Percentiles rank a stretch among this genome's conserved stretches.
Evolutionary conservation across 1,140 invertebrate species (phyloP).

Genomic region (Drosophila cardini): DNA sequence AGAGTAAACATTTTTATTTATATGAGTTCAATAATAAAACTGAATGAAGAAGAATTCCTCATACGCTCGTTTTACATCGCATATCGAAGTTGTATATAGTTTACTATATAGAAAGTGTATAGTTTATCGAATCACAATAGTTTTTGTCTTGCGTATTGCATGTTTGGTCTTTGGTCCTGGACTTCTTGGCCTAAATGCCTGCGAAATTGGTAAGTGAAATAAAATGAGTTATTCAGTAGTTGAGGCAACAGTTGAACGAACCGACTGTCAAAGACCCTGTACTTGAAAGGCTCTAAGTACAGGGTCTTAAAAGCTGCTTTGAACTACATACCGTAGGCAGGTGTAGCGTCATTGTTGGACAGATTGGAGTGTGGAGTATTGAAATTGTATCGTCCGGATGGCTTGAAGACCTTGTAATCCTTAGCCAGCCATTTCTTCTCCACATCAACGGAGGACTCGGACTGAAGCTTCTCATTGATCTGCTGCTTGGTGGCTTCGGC

Average conservation of each 20-base stretch:
- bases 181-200: conserved; percentile 51
- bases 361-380: conserved; percentile 22
- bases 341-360: conserved; percentile 18
- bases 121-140: conserved; percentile 14
- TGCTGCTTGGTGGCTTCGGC: conserved; percentile 18
- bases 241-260: too few species aligned
- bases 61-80: background rate
- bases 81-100: background rate
- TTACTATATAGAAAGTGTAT: background rate
- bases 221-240: background rate
- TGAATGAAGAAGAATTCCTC: conserved; percentile 28
- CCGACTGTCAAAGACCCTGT: background rate
- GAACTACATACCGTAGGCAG: conserved; percentile 49
- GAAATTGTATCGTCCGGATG: conserved; percentile 40
- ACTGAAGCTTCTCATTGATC: background rate
- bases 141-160: conserved; percentile 7
- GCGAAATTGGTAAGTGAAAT: background rate
- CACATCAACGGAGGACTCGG: conserved; percentile 2
- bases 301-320: too few species aligned
- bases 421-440: conserved; percentile 57
- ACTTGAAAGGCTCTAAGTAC: too few species aligned
- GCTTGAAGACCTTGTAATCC: conserved; percentile 60
- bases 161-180: background rate
- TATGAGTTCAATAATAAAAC: conserved; percentile 11
- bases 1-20: conserved; percentile 34